Percentiles rank a stretch among this genome's conserved stretches.
These are phyloP conservation scores for Microctenopoma steveboyesi DNA, from an alignment of 2,797 vertebrate species.

Conservation along the genomic window DNA sequence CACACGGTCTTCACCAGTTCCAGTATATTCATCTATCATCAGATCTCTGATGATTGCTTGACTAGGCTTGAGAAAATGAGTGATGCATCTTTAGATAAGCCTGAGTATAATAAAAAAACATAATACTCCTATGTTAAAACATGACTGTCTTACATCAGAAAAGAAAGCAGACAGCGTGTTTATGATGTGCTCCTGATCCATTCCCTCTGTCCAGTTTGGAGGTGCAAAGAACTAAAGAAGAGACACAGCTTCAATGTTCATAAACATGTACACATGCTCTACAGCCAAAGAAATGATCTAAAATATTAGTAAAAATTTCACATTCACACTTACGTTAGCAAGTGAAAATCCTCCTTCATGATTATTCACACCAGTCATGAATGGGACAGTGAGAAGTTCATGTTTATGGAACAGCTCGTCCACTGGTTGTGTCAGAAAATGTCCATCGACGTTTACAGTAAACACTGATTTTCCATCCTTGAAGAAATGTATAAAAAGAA, in stretches of 20 bases:
- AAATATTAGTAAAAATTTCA: neutral
- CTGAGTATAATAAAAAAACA: neutral
- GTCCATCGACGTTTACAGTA: slow-evolving; percentile 64
- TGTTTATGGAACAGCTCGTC: slow-evolving; percentile 60
- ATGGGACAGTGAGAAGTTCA: slow-evolving; percentile 74
- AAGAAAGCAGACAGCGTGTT: slow-evolving; percentile 17
- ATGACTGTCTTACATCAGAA: slow-evolving; percentile 68
- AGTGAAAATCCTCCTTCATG: slow-evolving; percentile 77
- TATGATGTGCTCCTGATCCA: slow-evolving; percentile 56
- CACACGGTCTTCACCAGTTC: slow-evolving; percentile 61
- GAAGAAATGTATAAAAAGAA: too few relatives aligned
- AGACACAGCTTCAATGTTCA: slow-evolving; percentile 5
- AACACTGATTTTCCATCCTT: too few relatives aligned
- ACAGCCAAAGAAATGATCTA: neutral
- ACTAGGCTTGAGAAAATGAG: slow-evolving; percentile 54
- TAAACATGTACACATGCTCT: neutral
- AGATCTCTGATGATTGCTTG: slow-evolving; percentile 44
- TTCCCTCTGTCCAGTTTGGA: slow-evolving; percentile 79
- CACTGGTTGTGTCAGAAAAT: slow-evolving; percentile 69
- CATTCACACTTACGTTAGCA: slow-evolving; percentile 59
- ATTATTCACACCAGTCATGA: slow-evolving; percentile 78
- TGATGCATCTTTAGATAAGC: slow-evolving; percentile 10
- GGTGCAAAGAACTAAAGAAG: slow-evolving; percentile 53
- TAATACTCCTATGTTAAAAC: neutral
- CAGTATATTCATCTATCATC: slow-evolving; percentile 79